Base-by-base conservation (phyloP, 2,888 invertebrate species). In the Crioceris asparagi region DNA sequence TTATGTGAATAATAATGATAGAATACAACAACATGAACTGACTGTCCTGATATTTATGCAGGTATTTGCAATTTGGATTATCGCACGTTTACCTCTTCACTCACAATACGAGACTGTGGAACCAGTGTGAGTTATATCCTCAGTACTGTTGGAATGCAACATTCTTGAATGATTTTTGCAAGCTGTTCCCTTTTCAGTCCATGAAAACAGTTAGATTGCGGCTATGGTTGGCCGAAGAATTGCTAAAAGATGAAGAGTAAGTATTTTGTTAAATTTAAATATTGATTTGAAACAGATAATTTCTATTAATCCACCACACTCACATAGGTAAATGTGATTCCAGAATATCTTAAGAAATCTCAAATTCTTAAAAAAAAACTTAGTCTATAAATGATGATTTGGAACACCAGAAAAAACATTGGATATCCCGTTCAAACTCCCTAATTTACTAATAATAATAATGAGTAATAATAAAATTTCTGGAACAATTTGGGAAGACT, bases 151-250 rank as follows among this genome's bases (percentile, higher is more conserved):
- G 76, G 74, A 70, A 75, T 48, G 66, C 75, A 2, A 66, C 71
- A 27, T 88, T 88, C 66, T 74, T 85, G 39, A 75, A 77, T 38
- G 75, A 73, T 45, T 80, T 85, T 66, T 91, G 90, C 67, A 75
- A 74, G 58, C 67, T 86, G 49, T 90, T 87, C 62, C 90, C 90
- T 8, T 82, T 88, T 62, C 90, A 90, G 61, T 83, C 82, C 47
- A 83, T 88, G 83, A 91, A 90, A 64, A 74, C 84, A 45, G 88
- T 90, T 16, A 70, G 90, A 41, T 62, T 90, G 51, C 71, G 87
- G 44, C 69, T 88, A 50, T 72, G 74, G 41, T 70, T 83, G 10
- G 76, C 83, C 31, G 79, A 83, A 55, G 71, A 75, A 44, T 66
- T 90, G 35, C 66, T 90, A 38, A 69, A 76, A 47, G 81, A 83